phyloP scores from a whole-genome alignment of 2,888 invertebrate genomes.

The Plagodis dolabraria region DNA sequence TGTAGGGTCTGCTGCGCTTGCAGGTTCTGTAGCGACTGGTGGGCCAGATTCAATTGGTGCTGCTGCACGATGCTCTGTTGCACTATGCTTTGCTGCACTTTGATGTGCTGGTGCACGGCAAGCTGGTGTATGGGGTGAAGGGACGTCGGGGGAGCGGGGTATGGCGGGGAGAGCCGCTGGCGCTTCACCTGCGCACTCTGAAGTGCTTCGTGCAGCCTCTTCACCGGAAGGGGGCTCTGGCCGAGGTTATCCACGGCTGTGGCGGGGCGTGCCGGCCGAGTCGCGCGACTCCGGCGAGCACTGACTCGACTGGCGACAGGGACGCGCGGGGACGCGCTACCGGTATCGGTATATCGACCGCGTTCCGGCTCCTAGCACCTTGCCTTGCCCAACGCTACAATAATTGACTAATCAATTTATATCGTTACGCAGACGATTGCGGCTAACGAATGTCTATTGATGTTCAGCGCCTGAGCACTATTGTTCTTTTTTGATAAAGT shows the following conservation, averaged over 20 bases:
- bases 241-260: slow-evolving; percentile 85
- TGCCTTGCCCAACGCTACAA: slow-evolving; percentile 53
- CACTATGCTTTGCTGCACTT: slow-evolving; percentile 79
- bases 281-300: slow-evolving; percentile 84
- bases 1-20: slow-evolving; percentile 68
- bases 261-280: slow-evolving; percentile 83
- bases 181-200: slow-evolving; percentile 86
- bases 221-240: slow-evolving; percentile 83
- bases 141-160: slow-evolving; percentile 79
- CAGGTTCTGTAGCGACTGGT: slow-evolving; percentile 75
- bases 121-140: slow-evolving; percentile 78
- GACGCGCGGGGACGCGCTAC: slow-evolving; percentile 71
- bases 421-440: slow-evolving; percentile 49
- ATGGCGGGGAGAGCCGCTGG: slow-evolving; percentile 86
- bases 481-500: slow-evolving; percentile 64
- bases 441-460: slow-evolving; percentile 57
- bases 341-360: slow-evolving; percentile 65
- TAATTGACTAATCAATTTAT: slow-evolving; percentile 60
- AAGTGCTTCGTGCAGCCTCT: slow-evolving; percentile 86
- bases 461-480: slow-evolving; percentile 67
- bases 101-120: slow-evolving; percentile 79
- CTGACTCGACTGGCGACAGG: slow-evolving; percentile 75
- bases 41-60: slow-evolving; percentile 78
- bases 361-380: slow-evolving; percentile 62
- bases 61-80: slow-evolving; percentile 81